phyloP scores from a whole-genome alignment of 2,888 invertebrate genomes.

The Maniola hyperantus region DNA sequence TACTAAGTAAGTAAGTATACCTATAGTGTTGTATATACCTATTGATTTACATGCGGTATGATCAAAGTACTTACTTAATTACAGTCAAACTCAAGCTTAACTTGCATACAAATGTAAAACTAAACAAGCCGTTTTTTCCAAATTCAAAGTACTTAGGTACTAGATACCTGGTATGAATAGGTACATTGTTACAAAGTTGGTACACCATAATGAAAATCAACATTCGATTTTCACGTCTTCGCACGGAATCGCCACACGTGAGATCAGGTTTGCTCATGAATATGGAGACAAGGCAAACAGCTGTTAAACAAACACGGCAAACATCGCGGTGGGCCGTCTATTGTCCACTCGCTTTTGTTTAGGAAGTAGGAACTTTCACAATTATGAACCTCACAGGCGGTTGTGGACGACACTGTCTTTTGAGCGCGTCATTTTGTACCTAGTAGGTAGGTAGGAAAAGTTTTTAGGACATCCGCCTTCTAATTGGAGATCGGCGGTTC shows the following conservation, averaged over 20 bases:
- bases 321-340: constrained; percentile 37
- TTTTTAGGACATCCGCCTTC: too few relatives aligned
- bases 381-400: constrained; percentile 52
- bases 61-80: too few relatives aligned
- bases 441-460: too few relatives aligned
- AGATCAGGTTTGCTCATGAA: constrained; percentile 32
- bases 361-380: constrained; percentile 64
- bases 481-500: not conserved
- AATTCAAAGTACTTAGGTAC: too few relatives aligned
- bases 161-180: too few relatives aligned
- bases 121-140: too few relatives aligned
- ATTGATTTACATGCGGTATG: too few relatives aligned
- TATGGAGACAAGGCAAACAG: constrained; percentile 24
- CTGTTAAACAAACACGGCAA: constrained; percentile 36
- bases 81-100: too few relatives aligned
- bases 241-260: constrained; percentile 18
- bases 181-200: too few relatives aligned
- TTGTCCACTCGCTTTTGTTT: constrained; percentile 60
- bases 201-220: not conserved
- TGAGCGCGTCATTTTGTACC: not conserved
- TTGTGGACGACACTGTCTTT: not conserved
- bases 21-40: too few relatives aligned
- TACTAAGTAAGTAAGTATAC: too few relatives aligned
- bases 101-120: too few relatives aligned
- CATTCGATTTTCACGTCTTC: constrained; percentile 4